These are phyloP conservation scores for Bhutanitis thaidina DNA, from an alignment of 2,888 invertebrate species.

Conservation along the genomic window DNA sequence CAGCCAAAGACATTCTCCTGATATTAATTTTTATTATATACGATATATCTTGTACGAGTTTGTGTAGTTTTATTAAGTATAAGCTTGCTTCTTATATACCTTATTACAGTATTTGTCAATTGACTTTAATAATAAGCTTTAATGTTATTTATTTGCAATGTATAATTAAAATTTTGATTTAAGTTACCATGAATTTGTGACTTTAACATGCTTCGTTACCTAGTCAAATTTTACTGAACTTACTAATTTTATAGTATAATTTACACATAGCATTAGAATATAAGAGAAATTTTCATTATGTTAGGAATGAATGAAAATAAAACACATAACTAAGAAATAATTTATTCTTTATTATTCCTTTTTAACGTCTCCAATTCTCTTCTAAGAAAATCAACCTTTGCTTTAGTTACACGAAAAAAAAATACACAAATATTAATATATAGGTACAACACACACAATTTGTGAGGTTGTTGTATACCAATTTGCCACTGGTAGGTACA, in stretches of 20 bases:
- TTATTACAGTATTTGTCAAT: conserved; percentile 16
- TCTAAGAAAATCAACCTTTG: conserved; percentile 78
- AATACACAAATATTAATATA: conserved; percentile 75
- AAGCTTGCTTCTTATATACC: background rate
- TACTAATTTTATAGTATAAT: conserved; percentile 18
- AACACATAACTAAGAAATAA: conserved; percentile 74
- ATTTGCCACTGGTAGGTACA: conserved; percentile 52
- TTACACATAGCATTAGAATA: conserved; percentile 6
- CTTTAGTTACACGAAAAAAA: conserved; percentile 75
- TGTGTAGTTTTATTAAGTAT: background rate
- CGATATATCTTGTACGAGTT: background rate
- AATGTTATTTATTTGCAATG: conserved; percentile 21
- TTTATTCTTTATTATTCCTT: conserved; percentile 75
- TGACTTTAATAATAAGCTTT: conserved; percentile 21
- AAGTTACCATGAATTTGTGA: conserved; percentile 22
- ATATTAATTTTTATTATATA: background rate
- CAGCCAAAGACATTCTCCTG: conserved; percentile 12
- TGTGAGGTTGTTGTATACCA: conserved; percentile 45
- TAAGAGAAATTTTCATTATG: conserved; percentile 1
- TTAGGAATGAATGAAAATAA: conserved; percentile 43
- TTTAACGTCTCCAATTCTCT: conserved; percentile 75
- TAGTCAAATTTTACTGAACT: conserved; percentile 20
- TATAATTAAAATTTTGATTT: conserved; percentile 8
- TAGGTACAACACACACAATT: conserved; percentile 62
- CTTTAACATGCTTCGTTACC: conserved; percentile 9